phyloP scores from a whole-genome alignment of 1,140 invertebrate species.

The Drosophila funebris region DNA sequence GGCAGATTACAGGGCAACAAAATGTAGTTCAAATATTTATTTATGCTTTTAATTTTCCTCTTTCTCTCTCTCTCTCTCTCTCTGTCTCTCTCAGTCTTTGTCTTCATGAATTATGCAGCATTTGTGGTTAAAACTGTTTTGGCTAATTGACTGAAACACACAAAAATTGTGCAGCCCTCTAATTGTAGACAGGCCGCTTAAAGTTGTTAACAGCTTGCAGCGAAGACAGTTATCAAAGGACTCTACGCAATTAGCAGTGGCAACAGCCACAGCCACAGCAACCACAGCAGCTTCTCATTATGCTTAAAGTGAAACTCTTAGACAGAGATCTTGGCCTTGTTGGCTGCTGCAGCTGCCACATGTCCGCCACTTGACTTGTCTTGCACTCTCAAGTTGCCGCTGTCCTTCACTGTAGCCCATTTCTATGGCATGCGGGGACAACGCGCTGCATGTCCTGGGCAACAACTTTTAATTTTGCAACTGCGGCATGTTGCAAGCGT shows the following conservation, averaged over 20 bases:
- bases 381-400: slow-evolving; percentile 32
- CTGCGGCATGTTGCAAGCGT: slow-evolving; percentile 44
- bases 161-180: slow-evolving; percentile 3
- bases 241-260: slow-evolving; percentile 13
- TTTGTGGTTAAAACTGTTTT: slow-evolving; percentile 33
- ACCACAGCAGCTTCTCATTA: slow-evolving; percentile 7
- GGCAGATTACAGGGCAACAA: slow-evolving; percentile 73
- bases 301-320: slow-evolving; percentile 9
- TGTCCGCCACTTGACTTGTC: slow-evolving; percentile 50
- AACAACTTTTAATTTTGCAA: slow-evolving; percentile 74
- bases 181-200: slow-evolving; percentile 14
- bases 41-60: slow-evolving; percentile 73
- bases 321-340: slow-evolving; percentile 11
- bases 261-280: too few species aligned
- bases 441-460: slow-evolving; percentile 51
- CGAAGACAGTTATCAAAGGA: neutral
- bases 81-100: neutral
- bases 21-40: slow-evolving; percentile 76
- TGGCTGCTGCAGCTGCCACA: slow-evolving; percentile 10
- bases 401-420: slow-evolving; percentile 16
- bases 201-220: slow-evolving; percentile 10
- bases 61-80: neutral
- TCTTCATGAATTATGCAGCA: slow-evolving; percentile 42
- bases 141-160: slow-evolving; percentile 32
- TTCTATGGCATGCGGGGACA: neutral